Base-by-base conservation (phyloP, 2,113 vertebrate species). In the Isurus oxyrinchus region DNA sequence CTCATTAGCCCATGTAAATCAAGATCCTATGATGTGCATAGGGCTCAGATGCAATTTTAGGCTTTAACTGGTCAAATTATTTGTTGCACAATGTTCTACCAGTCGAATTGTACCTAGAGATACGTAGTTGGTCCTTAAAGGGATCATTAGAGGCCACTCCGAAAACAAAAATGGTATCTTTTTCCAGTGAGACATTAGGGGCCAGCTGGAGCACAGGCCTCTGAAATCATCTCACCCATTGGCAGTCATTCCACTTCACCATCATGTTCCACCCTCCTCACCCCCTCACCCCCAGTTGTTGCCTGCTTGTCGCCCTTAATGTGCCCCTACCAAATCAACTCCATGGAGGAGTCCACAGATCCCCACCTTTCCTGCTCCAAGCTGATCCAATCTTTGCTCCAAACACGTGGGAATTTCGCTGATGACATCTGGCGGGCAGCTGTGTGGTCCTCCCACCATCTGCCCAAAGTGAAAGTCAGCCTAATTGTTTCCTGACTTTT, bases 401-500 rank as follows among this genome's bases (percentile, higher is more conserved):
- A n/a, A 57, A 16, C 31, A 31, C 35, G 25, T 8, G 49, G 86
- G 86, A 0, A 55, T 23, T 31, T 88, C 53, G 6, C 86, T 44
- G 11, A 59, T 59, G 88, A 91, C 88, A 91, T 91, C 55, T 91
- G 55, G 55, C 31, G 4, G 13, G 53, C 10, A 57, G 53, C 55
- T 55, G 25, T 91, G 53, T 91, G 27, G 31, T 59, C 25, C 13
- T 57, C 13, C 87, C 55, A 57, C 53, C 55, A 35, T 91, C 88
- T 3, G 5, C 31, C 88, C 55, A 91, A 88, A 91, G 13, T 61
- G 53, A 91, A 91, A 59, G 14, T 16, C 27, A n/a, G 8, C 14
- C 11, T 91, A 91, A 91, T 91, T 91, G 88, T 59, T 91, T 57
- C 88, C 31, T n/a, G 4, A 55, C n/a, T 84, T 57, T 90, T 87